Percentiles rank a stretch among this genome's conserved stretches.
Evolutionary conservation across 1,140 invertebrate species (phyloP).

Genomic region (Drosophila yakuba): DNA sequence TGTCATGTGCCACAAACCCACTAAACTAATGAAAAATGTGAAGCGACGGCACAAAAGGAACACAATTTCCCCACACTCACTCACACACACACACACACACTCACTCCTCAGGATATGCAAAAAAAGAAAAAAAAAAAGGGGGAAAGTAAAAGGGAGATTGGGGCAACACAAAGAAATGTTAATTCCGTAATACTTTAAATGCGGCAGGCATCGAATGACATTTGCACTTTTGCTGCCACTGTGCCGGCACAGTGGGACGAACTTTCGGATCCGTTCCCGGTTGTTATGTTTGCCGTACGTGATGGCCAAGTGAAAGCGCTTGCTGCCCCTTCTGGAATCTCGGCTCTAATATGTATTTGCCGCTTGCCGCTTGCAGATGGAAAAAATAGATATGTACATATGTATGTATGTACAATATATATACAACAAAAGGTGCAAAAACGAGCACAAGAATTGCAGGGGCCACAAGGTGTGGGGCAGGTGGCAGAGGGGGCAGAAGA

Average conservation of each 20-base stretch:
- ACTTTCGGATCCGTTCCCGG: slow-evolving; percentile 5
- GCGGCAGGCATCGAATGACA: slow-evolving; percentile 82
- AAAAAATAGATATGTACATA: slow-evolving; percentile 22
- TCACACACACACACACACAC: slow-evolving; percentile 45
- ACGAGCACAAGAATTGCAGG: slow-evolving; percentile 69
- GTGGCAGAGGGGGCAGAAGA: slow-evolving; percentile 4
- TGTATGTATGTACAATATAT: slow-evolving; percentile 15
- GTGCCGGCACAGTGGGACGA: slow-evolving; percentile 70
- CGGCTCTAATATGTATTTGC: slow-evolving; percentile 68
- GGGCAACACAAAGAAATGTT: slow-evolving; percentile 79
- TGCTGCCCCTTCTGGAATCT: slow-evolving; percentile 16
- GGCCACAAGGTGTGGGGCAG: slow-evolving; percentile 17
- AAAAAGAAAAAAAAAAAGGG: slow-evolving; percentile 3
- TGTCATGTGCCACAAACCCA: slow-evolving; percentile 83
- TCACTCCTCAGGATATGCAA: slow-evolving; percentile 16
- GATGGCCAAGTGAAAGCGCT: slow-evolving; percentile 70
- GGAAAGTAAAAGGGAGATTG: slow-evolving; percentile 6
- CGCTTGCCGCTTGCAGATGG: slow-evolving; percentile 45
- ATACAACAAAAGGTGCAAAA: slow-evolving; percentile 74
- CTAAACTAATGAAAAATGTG: slow-evolving; percentile 83
- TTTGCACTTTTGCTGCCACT: slow-evolving; percentile 80
- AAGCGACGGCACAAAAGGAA: slow-evolving; percentile 82
- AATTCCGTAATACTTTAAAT: slow-evolving; percentile 83
- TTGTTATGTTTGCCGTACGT: slow-evolving; percentile 60
- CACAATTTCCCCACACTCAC: slow-evolving; percentile 73